Evolutionary conservation across 2,888 invertebrate genomes (phyloP).

Genomic region (Brachypalpus laphriformis): DNA sequence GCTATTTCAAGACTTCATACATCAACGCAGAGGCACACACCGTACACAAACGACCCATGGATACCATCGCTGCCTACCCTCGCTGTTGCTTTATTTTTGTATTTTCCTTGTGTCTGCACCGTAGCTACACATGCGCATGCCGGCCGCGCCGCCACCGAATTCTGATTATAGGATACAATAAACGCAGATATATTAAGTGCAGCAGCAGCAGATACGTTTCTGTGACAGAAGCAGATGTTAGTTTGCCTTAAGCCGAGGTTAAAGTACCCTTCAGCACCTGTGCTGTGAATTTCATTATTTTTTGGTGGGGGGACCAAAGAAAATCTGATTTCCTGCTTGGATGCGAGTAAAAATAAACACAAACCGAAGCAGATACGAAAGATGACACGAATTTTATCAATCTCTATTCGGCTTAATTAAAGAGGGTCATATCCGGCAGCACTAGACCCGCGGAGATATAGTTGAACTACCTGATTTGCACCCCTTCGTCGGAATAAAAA

Average conservation of each 20-base stretch:
- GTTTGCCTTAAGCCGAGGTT: constrained; percentile 38
- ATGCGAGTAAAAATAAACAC: constrained; percentile 21
- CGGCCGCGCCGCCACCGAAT: constrained; percentile 20
- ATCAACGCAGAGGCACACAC: constrained; percentile 6
- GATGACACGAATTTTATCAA: constrained; percentile 26
- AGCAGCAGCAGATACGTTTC: constrained; percentile 24
- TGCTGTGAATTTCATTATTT: constrained; percentile 3
- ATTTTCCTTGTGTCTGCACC: not conserved
- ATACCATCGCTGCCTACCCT: no score
- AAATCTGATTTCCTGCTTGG: constrained; percentile 27
- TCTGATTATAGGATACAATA: constrained; percentile 56
- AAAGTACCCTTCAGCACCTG: constrained; percentile 50
- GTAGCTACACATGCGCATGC: constrained; percentile 42
- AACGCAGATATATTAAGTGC: constrained; percentile 34
- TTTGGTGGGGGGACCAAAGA: not conserved
- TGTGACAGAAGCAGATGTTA: constrained; percentile 60
- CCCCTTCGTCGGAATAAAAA: not conserved
- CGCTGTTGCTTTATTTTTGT: not conserved
- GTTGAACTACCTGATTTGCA: constrained; percentile 1
- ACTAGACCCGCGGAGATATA: not conserved
- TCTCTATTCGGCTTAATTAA: constrained; percentile 24
- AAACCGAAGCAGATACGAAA: not conserved
- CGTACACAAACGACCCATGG: not conserved
- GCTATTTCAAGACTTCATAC: constrained; percentile 19
- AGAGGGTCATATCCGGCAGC: constrained; percentile 1